A percentile compares a stretch with the other conserved stretches of the same genome.
These are phyloP conservation scores for Laspeyria flexula DNA, from an alignment of 2,888 invertebrate genomes.

Conservation along the genomic window DNA sequence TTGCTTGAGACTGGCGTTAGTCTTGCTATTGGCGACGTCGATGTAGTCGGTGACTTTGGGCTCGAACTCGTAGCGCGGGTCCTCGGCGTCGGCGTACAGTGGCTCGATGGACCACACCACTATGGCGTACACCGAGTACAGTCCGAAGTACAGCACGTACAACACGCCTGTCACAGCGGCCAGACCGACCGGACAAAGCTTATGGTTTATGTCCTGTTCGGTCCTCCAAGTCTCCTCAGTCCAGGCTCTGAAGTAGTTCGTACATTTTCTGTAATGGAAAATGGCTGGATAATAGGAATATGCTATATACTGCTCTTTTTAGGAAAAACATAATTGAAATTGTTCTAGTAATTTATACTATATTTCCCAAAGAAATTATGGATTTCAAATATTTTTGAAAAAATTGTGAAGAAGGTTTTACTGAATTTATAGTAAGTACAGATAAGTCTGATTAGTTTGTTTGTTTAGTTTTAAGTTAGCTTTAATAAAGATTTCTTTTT, in stretches of 20 bases:
- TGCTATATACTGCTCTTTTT: too few relatives aligned
- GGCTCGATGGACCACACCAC: conserved; percentile 73
- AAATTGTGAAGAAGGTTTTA: too few relatives aligned
- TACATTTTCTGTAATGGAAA: conserved; percentile 61
- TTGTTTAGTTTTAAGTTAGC: too few relatives aligned
- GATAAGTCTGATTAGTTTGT: too few relatives aligned
- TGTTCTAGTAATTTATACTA: too few relatives aligned
- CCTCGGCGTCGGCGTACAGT: conserved; percentile 48
- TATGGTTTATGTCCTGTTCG: conserved; percentile 43
- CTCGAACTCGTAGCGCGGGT: conserved; percentile 30
- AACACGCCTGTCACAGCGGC: conserved; percentile 55
- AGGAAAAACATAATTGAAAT: too few relatives aligned
- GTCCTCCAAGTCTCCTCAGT: conserved; percentile 63
- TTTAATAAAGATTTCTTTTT: too few relatives aligned
- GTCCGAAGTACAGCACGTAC: conserved; percentile 61
- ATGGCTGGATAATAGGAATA: too few relatives aligned
- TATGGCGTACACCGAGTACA: conserved; percentile 54
- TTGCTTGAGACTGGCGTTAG: conserved; percentile 41
- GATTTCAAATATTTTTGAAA: too few relatives aligned
- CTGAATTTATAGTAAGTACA: too few relatives aligned
- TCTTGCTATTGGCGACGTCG: conserved; percentile 49
- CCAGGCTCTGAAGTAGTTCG: conserved; percentile 68
- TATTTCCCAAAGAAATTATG: too few relatives aligned
- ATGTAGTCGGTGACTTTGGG: conserved; percentile 56
- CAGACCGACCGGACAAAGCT: conserved; percentile 53